Evolutionary conservation across 2,888 invertebrate genomes (phyloP).

Genomic region (Ommatoiulus sabulosus): DNA sequence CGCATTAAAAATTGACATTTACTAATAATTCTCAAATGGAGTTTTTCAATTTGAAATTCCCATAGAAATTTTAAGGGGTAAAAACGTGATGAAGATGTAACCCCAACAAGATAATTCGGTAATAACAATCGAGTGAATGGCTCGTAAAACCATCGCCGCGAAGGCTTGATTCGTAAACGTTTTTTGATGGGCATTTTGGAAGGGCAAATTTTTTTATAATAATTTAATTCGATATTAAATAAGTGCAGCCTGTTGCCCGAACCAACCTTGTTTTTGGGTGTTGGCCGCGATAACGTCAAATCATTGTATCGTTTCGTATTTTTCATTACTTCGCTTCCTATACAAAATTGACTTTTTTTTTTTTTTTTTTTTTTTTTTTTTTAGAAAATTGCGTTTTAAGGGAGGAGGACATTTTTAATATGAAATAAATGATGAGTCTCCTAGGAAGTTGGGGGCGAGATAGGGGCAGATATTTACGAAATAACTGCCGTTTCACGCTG

Average conservation of each 20-base stretch:
- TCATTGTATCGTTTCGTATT: background rate
- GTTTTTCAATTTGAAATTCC: too few relatives aligned
- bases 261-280: background rate
- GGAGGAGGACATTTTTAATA: background rate
- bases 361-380: too few relatives aligned
- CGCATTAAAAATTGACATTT: too few relatives aligned
- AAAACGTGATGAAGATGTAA: background rate
- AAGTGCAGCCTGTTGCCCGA: background rate
- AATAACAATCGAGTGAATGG: background rate
- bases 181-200: background rate
- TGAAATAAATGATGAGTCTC: background rate
- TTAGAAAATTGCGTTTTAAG: background rate
- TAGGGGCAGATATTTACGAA: background rate
- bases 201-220: background rate
- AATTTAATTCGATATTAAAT: background rate
- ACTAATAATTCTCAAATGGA: too few relatives aligned
- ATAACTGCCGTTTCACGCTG: background rate
- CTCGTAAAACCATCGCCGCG: background rate
- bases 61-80: too few relatives aligned
- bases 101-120: background rate
- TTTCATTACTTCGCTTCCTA: background rate
- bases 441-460: background rate
- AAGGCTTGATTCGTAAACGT: background rate
- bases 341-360: background rate
- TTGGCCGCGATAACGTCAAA: conserved; percentile 20